phyloP scores from a whole-genome alignment of 2,797 vertebrate species.

The Etheostoma perlongum region DNA sequence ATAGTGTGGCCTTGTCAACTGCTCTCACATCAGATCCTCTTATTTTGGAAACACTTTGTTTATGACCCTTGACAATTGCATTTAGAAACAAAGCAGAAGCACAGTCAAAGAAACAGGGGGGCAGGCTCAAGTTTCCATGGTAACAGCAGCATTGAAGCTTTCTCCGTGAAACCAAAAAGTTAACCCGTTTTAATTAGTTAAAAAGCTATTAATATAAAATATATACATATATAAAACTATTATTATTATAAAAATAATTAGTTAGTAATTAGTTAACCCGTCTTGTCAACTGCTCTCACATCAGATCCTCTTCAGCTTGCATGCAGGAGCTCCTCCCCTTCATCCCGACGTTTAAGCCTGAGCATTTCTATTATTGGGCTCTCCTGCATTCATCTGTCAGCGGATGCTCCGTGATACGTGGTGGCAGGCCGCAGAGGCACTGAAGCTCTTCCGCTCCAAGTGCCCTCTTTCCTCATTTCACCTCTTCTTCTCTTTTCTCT shows the following conservation, averaged over 20 bases:
- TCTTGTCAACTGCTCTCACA: no score
- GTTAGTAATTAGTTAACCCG: slow-evolving; percentile 11
- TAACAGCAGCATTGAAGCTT: slow-evolving; percentile 34
- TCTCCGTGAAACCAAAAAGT: slow-evolving; percentile 25
- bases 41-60: slow-evolving; percentile 16
- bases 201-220: no score
- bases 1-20: slow-evolving; percentile 10
- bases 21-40: slow-evolving; percentile 22
- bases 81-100: slow-evolving; percentile 21
- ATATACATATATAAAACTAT: no score
- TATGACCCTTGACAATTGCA: background rate
- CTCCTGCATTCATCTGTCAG: slow-evolving; percentile 84
- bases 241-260: no score
- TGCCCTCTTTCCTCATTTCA: slow-evolving; percentile 59
- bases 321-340: slow-evolving; percentile 45
- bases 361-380: slow-evolving; percentile 80
- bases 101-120: slow-evolving; percentile 7
- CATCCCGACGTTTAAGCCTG: slow-evolving; percentile 57
- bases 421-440: slow-evolving; percentile 80
- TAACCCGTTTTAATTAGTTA: slow-evolving; percentile 2
- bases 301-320: no score
- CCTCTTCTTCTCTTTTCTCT: slow-evolving; percentile 43
- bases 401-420: slow-evolving; percentile 74
- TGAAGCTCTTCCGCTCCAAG: slow-evolving; percentile 78
- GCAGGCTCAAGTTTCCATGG: slow-evolving; percentile 49